These are phyloP conservation scores for Ferrisia virgata DNA, from an alignment of 2,888 invertebrate genomes.

Conservation along the genomic window DNA sequence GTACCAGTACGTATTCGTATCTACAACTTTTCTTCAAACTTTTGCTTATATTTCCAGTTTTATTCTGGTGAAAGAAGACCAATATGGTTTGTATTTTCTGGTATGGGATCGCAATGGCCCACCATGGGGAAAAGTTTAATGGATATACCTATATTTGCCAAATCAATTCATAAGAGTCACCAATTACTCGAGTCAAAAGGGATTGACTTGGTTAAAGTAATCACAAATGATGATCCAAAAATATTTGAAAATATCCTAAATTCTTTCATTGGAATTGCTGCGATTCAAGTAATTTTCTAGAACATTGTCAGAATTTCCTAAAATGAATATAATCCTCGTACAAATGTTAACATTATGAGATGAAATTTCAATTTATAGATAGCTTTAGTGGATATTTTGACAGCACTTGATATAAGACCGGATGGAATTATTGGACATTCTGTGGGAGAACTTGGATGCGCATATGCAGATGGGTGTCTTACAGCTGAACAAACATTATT, in stretches of 20 bases:
- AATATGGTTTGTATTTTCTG: slow-evolving; percentile 86
- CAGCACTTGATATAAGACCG: slow-evolving; percentile 61
- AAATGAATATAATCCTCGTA: neutral
- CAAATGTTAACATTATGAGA: slow-evolving; percentile 25
- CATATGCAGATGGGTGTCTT: slow-evolving; percentile 89
- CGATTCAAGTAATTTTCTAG: slow-evolving; percentile 57
- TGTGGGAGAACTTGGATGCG: slow-evolving; percentile 91
- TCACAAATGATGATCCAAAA: slow-evolving; percentile 62
- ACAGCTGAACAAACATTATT: slow-evolving; percentile 83
- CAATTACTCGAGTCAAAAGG: slow-evolving; percentile 62
- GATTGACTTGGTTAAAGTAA: slow-evolving; percentile 63
- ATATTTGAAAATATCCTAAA: slow-evolving; percentile 67
- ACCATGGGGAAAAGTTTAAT: slow-evolving; percentile 77
- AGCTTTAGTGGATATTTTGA: slow-evolving; percentile 64
- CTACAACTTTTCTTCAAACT: slow-evolving; percentile 43
- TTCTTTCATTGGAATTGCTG: slow-evolving; percentile 71
- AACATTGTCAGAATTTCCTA: neutral
- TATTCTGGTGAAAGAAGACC: slow-evolving; percentile 65
- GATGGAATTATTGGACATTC: slow-evolving; percentile 86
- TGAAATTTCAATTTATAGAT: slow-evolving; percentile 56
- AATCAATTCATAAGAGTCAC: slow-evolving; percentile 67
- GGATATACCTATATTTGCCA: slow-evolving; percentile 68
- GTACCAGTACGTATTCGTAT: too few species aligned
- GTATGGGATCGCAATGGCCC: slow-evolving; percentile 86
- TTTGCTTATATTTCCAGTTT: slow-evolving; percentile 54